Evolutionary conservation across 2,888 invertebrate genomes (phyloP), one percentile per base, ranked within the genome.

Genomic region (Drosophila mimetica): DNA sequence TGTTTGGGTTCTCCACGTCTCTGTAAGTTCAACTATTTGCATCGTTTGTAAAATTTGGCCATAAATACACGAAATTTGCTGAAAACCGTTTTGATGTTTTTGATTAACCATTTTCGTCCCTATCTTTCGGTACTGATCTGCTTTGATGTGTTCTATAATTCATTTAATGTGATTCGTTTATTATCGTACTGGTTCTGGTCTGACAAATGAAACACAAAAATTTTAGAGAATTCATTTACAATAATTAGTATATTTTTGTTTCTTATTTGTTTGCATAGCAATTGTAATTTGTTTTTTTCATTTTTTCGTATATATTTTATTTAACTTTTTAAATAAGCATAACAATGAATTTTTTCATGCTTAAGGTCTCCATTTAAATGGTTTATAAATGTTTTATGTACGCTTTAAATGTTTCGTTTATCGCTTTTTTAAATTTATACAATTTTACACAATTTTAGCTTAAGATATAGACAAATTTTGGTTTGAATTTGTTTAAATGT

Each of bases 41-140:
- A 55, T 65, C 14, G 22, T 30, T 70, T 88, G 84, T 88, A 84
- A 88, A 84, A 86, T 88, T 84, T 84, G 84, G 84, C 84, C 86
- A 61, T 86, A 78, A 86, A 78, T 86, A 76, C 61, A 61, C 76
- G 63, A 87, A 79, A 82, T 74, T 79, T 83, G 76, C 59, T 84
- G 84, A 84, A 84, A 84, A 84, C 84, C 84, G 66, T 86, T 83
- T 77, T 71, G 78, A 84, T 86, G 84, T 61, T 83, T 86, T 74
- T 74, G 84, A 88, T 86, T 83, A 83, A 83, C 72, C 79, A 53
- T 71, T 76, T 50, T 52, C 30, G 52, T 57, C 28, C 55, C 54
- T 30, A n/a, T 50, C 63, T 51, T 20, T 47, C 50, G 52, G 59
- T 39, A 51, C 14, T 64, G 39, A 41, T 41, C 53, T 32, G 30